phyloP scores from a whole-genome alignment of 2,797 vertebrate species.

The Bradypus variegatus region DNA sequence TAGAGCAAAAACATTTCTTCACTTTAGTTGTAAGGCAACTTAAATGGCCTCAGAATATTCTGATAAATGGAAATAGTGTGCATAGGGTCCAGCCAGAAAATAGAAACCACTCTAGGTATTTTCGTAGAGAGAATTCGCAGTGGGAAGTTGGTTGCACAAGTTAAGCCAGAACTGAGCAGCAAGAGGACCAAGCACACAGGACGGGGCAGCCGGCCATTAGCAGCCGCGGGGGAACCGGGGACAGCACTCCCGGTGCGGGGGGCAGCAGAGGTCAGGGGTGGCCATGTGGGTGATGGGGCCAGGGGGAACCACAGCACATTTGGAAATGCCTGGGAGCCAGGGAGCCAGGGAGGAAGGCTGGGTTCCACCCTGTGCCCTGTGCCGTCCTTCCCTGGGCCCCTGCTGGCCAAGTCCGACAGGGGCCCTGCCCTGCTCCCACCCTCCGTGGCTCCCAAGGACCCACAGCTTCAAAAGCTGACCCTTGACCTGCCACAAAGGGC shows the following conservation, averaged over 20 bases:
- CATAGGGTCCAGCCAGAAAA: neutral
- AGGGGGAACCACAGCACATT: neutral
- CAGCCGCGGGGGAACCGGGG: neutral
- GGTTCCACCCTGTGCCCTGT: too few species aligned
- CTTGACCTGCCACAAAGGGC: neutral
- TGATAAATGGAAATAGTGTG: neutral
- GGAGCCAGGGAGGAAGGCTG: neutral
- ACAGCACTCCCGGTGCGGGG: too few species aligned
- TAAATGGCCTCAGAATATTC: neutral
- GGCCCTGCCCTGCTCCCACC: neutral
- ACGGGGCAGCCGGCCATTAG: neutral
- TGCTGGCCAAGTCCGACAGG: too few species aligned
- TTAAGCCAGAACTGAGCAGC: neutral
- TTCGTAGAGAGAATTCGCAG: neutral
- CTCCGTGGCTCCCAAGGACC: neutral
- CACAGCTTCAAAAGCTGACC: neutral
- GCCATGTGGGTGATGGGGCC: neutral
- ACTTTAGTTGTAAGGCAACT: neutral
- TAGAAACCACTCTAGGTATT: neutral
- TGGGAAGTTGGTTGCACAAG: accelerated
- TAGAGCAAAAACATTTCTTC: neutral
- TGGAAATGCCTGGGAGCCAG: neutral
- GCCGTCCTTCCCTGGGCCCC: neutral
- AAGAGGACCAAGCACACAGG: too few species aligned
- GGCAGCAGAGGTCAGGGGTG: neutral